Evolutionary conservation across 1,140 invertebrate species (phyloP).

Genomic region (Agrypnia vestita): DNA sequence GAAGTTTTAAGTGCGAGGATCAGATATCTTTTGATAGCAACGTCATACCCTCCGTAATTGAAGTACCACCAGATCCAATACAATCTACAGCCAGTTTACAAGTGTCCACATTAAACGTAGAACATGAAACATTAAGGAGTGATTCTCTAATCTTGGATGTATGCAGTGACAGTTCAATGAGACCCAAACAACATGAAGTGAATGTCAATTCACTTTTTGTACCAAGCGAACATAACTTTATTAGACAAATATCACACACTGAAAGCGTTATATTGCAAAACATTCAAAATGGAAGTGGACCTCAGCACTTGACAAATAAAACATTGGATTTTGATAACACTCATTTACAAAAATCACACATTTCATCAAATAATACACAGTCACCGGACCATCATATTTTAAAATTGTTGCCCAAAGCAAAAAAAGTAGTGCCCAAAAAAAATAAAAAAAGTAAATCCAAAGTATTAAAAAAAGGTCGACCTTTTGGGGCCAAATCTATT

Average conservation of each 20-base stretch:
- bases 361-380: neutral
- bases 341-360: neutral
- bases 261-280: neutral
- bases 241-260: conserved; percentile 1
- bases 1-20: conserved; percentile 53
- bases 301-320: neutral
- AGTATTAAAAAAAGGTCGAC: neutral
- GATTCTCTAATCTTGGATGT: neutral
- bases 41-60: conserved; percentile 49
- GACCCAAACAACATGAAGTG: neutral
- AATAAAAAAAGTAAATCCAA: neutral
- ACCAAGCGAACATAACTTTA: neutral
- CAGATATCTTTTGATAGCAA: conserved; percentile 52
- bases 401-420: neutral
- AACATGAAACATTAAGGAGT: neutral
- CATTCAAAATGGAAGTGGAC: neutral
- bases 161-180: neutral
- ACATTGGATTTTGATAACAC: neutral
- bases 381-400: neutral
- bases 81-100: neutral
- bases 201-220: neutral
- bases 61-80: conserved; percentile 27
- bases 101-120: neutral
- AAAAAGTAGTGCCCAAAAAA: neutral
- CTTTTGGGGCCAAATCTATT: no score